Evolutionary conservation across 2,888 invertebrate species (phyloP).

Genomic region (Muscina levida): DNA sequence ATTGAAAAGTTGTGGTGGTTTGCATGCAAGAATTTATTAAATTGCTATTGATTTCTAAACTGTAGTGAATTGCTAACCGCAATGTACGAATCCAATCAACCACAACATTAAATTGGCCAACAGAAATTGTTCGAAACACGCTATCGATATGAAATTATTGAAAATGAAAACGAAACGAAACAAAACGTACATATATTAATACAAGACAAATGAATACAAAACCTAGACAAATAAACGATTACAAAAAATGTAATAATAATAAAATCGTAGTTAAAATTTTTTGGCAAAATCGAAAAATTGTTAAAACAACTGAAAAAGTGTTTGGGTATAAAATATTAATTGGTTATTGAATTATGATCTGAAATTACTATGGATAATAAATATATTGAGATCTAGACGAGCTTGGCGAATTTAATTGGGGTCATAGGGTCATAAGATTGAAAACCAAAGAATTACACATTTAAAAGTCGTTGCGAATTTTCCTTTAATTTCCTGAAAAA

Average conservation of each 20-base stretch:
- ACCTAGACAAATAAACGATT: too few species aligned
- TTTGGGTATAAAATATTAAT: too few species aligned
- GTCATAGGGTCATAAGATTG: too few species aligned
- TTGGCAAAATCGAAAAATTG: background rate
- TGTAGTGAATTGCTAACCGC: conserved; percentile 19
- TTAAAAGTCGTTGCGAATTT: too few species aligned
- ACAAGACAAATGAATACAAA: too few species aligned
- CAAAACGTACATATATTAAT: too few species aligned
- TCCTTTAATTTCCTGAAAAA: too few species aligned
- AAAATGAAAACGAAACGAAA: conserved; percentile 27
- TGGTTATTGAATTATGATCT: too few species aligned
- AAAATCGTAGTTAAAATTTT: background rate
- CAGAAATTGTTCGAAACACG: conserved; percentile 39
- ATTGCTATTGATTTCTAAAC: conserved; percentile 58
- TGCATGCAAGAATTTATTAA: conserved; percentile 64
- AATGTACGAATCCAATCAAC: conserved; percentile 50
- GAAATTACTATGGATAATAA: too few species aligned
- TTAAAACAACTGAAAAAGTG: background rate
- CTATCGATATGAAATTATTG: conserved; percentile 27
- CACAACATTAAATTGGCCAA: conserved; percentile 48
- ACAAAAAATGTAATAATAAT: background rate
- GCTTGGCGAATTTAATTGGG: too few species aligned
- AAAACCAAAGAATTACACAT: too few species aligned
- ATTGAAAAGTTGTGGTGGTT: background rate
- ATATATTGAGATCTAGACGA: too few species aligned